Percentiles rank a stretch among this genome's conserved stretches.
Conservation (phyloP, 2,113 vertebrate species). For the Hirundichthys speculiger region DNA sequence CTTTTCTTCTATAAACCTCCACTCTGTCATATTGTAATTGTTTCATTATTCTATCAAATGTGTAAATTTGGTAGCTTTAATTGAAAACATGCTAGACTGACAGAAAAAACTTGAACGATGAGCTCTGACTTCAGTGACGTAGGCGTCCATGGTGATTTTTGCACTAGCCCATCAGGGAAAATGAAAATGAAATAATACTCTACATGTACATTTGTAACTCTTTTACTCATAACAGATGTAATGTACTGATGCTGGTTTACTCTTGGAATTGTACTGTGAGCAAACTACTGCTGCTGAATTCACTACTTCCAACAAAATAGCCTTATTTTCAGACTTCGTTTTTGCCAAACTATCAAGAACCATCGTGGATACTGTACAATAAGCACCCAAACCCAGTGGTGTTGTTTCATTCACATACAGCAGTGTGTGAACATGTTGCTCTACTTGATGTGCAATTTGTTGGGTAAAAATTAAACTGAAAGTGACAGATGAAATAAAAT, state of each 20-base stretch:
- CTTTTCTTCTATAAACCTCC: no score
- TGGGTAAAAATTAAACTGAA: constrained; percentile 31
- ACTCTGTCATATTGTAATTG: no score
- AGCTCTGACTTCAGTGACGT: no score
- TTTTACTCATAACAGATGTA: not conserved
- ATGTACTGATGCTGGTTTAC: not conserved
- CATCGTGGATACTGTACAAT: not conserved
- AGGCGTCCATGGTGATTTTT: no score
- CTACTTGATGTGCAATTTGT: no score
- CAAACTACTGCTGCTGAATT: constrained; percentile 11
- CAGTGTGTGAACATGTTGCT: constrained; percentile 2
- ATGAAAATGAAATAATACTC: no score
- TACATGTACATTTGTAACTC: not conserved
- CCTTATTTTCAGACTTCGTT: not conserved
- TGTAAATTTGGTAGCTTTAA: no score
- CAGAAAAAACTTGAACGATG: no score
- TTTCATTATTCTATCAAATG: no score
- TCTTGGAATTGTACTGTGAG: not conserved
- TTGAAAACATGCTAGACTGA: no score
- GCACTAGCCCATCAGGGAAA: no score
- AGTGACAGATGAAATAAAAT: constrained; percentile 47
- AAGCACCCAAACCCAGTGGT: not conserved
- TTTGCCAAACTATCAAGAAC: constrained; percentile 6
- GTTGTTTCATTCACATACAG: constrained; percentile 6
- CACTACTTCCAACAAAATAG: not conserved